Percentiles rank a stretch among this genome's conserved stretches.
phyloP scores from a whole-genome alignment of 2,113 vertebrate genomes.

The Rhombomys opimus region DNA sequence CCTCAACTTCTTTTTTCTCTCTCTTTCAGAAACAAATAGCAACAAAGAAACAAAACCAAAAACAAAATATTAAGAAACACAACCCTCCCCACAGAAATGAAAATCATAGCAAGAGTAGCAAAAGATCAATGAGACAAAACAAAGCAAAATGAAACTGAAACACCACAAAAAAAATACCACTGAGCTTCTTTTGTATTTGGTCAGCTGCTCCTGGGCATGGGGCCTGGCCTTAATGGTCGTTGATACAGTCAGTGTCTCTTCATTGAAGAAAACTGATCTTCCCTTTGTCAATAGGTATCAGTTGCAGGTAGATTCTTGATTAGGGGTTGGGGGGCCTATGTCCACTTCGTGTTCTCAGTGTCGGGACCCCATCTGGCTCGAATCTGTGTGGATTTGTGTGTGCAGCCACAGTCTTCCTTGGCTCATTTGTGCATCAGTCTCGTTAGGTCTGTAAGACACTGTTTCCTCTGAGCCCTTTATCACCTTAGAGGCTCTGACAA shows the following conservation, averaged over 20 bases:
- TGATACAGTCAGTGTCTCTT: not conserved
- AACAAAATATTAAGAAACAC: not conserved
- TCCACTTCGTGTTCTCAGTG: not conserved
- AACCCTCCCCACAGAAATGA: not conserved
- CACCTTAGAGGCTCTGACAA: not conserved
- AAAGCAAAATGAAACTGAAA: not conserved
- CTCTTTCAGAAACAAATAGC: not conserved
- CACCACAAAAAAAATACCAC: not conserved
- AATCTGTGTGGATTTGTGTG: not conserved
- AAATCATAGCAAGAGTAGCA: not conserved
- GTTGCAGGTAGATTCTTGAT: not conserved
- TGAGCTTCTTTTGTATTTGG: not conserved
- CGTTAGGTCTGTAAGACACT: not conserved
- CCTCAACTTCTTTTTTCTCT: not conserved
- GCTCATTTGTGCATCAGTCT: not conserved
- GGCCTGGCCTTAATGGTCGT: not conserved
- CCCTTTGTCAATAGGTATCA: not conserved
- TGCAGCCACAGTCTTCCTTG: not conserved
- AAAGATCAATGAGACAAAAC: not conserved
- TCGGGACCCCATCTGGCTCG: too few relatives aligned
- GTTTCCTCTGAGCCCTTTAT: not conserved
- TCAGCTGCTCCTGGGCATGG: not conserved
- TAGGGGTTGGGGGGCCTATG: not conserved
- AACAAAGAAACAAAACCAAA: not conserved
- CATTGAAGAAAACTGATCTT: not conserved